Conservation (phyloP, 23 tunicate genomes). For the Ascidia mentula region DNA sequence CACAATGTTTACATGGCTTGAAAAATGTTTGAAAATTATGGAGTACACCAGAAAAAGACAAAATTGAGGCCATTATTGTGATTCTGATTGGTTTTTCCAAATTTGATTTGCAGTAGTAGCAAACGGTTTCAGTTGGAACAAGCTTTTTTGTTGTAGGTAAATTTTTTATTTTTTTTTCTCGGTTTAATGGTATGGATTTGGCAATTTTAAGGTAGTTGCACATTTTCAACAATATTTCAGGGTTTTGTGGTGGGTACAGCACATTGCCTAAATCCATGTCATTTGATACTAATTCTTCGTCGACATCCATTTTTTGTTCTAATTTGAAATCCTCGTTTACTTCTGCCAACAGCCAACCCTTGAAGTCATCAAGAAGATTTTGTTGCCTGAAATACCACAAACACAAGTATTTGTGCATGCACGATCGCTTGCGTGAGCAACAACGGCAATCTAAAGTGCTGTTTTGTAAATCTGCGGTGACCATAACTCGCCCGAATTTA, state of each 20-base stretch:
- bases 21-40: not conserved
- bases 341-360: not conserved
- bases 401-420: slow-evolving; percentile 15
- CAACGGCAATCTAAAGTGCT: slow-evolving; percentile 16
- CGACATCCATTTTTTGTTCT: too few relatives aligned
- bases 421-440: not conserved
- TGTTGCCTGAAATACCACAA: slow-evolving; percentile 18
- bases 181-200: not conserved
- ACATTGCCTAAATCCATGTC: too few relatives aligned
- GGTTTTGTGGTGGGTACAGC: not conserved
- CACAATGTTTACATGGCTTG: not conserved
- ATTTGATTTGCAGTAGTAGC: not conserved
- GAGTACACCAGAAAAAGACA: not conserved
- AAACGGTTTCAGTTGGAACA: not conserved
- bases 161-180: too few relatives aligned
- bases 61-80: not conserved
- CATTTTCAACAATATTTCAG: not conserved
- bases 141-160: not conserved
- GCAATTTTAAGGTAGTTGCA: not conserved
- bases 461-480: slow-evolving; percentile 3
- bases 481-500: not conserved
- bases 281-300: too few relatives aligned
- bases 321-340: not conserved
- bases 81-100: not conserved
- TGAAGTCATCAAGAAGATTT: not conserved